Percentiles rank a stretch among this genome's conserved stretches.
These are phyloP conservation scores for Echiichthys vipera DNA, from an alignment of 2,797 vertebrate genomes.

Conservation along the genomic window DNA sequence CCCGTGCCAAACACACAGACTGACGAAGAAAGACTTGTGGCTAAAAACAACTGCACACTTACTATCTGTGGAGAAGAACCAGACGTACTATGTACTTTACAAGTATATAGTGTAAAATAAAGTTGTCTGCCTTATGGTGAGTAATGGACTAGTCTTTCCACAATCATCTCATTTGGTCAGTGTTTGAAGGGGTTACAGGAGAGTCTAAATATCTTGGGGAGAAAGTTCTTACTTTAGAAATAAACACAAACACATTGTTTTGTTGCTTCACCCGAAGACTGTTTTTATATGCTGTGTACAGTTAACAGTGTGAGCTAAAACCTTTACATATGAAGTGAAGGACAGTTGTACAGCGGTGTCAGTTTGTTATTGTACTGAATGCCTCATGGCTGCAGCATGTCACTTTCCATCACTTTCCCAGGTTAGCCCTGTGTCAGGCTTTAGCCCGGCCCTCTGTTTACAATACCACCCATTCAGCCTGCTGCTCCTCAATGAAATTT, in stretches of 20 bases:
- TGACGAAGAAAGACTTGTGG: background rate
- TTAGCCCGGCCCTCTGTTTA: conserved; percentile 79
- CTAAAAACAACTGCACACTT: conserved; percentile 44
- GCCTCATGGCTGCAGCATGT: conserved; percentile 70
- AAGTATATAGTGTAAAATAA: conserved; percentile 6
- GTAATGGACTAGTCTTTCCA: conserved; percentile 1
- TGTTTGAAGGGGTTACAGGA: conserved; percentile 14
- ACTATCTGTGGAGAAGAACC: conserved; percentile 25
- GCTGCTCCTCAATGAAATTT: conserved; percentile 84
- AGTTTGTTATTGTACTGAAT: conserved; percentile 69
- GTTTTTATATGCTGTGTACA: conserved; percentile 12
- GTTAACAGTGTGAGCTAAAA: conserved; percentile 33
- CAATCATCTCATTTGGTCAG: conserved; percentile 24
- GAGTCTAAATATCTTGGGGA: conserved; percentile 13
- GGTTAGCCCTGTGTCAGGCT: conserved; percentile 78
- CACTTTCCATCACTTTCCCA: conserved; percentile 80
- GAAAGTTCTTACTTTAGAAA: conserved; percentile 30
- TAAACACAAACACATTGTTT: conserved; percentile 51
- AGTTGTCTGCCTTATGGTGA: background rate
- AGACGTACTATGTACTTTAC: background rate
- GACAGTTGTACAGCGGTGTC: conserved; percentile 49
- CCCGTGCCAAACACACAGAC: conserved; percentile 8
- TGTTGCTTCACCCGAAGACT: conserved; percentile 48
- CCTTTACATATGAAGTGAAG: conserved; percentile 48
- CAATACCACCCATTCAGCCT: conserved; percentile 83